A percentile compares a stretch with the other conserved stretches of the same genome.
Conservation (phyloP, 2,797 vertebrate genomes). For the Gephyroberyx darwinii region DNA sequence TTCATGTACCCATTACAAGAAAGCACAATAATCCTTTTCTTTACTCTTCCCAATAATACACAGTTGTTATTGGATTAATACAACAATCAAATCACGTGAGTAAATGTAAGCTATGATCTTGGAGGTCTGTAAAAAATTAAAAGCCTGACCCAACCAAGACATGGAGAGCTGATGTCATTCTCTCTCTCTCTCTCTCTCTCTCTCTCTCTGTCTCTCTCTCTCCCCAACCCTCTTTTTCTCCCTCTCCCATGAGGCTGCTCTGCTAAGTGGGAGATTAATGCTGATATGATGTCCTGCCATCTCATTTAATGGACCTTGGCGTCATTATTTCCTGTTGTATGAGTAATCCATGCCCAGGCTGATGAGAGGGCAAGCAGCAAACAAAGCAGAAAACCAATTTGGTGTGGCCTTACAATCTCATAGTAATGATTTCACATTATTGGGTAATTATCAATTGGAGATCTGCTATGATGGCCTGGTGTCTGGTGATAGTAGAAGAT, state of each 20-base stretch:
- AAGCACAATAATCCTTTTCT: not conserved
- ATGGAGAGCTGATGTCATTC: not conserved
- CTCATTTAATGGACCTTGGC: conserved; percentile 82
- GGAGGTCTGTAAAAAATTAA: not conserved
- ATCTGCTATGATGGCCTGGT: conserved; percentile 45
- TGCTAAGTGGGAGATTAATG: conserved; percentile 83
- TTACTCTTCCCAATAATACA: too few species aligned
- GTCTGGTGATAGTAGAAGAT: conserved; percentile 46
- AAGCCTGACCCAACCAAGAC: not conserved
- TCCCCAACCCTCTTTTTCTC: conserved; percentile 7
- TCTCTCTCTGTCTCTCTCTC: not conserved
- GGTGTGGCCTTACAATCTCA: conserved; percentile 51
- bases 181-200: not conserved
- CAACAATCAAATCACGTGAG: not conserved
- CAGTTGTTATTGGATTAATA: not conserved
- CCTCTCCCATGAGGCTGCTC: conserved; percentile 69
- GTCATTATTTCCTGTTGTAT: conserved; percentile 82
- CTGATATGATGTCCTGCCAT: conserved; percentile 81
- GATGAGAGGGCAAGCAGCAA: conserved; percentile 69
- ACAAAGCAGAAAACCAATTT: conserved; percentile 75
- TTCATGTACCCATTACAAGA: not conserved
- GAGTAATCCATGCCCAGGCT: conserved; percentile 75
- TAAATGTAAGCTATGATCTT: not conserved
- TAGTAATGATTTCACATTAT: conserved; percentile 65
- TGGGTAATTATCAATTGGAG: conserved; percentile 55